Evolutionary conservation across 2,888 invertebrate genomes (phyloP), one percentile per base, ranked within the genome.

Genomic region (Amiota mariae): DNA sequence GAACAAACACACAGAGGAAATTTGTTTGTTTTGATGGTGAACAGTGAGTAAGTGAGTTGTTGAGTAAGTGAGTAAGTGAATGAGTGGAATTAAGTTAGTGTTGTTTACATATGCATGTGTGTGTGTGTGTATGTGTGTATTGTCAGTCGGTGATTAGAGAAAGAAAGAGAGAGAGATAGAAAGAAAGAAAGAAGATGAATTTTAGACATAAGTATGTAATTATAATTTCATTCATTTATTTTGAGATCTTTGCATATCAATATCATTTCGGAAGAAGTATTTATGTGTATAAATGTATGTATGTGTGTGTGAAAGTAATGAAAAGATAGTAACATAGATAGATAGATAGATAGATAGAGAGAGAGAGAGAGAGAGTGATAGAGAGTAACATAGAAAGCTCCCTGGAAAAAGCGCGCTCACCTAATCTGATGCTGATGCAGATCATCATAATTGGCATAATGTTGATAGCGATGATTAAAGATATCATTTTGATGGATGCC

Each of bases 371-470:
- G 64, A 73, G 57, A 56, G 15, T n/a, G 46, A 49, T 59, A 67
- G 59, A 70, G 18, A 57, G 51, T 36, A 20, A 70, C 13, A 47
- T 49, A 67, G 15, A 48, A 36, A 24, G 46, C 24, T 49, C 66
- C 36, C 36, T 36, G 36, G 36, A 36, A 72, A 74, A 73, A 70
- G 73, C 68, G 71, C 72, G 73, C 92, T 93, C 91, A 95, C 95
- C 95, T 95, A 82, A 95, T 91, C 89, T 95, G 95, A 85, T 94
- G 94, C 90, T 95, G 94, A 89, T 95, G 95, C 84, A 96, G 93
- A 90, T 96, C 96, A 88, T 95, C 95, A 84, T 95, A 95, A 90
- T 96, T 96, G 78, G 95, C 95, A 88, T 96, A 96, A 88, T 96
- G 95, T 77, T 90, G 90, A 86, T 90, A 90, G 74, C 90, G 88